A percentile compares a stretch with the other conserved stretches of the same genome.
phyloP scores from a whole-genome alignment of 2,888 invertebrate genomes.

The Sphaerophoria taeniata region DNA sequence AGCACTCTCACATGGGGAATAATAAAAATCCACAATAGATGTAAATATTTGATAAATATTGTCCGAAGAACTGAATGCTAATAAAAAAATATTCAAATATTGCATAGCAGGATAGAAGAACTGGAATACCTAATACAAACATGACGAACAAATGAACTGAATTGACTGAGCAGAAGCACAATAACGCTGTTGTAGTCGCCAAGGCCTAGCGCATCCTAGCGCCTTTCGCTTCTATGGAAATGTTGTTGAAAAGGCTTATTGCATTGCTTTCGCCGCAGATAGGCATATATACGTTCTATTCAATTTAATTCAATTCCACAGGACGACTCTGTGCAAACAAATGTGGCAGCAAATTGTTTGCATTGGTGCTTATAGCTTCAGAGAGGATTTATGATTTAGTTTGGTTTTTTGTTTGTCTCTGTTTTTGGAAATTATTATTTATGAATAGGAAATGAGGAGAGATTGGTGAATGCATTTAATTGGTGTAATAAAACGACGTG shows the following conservation, averaged over 20 bases:
- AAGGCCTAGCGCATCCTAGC: conserved; percentile 31
- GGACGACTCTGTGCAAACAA: conserved; percentile 46
- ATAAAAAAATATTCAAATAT: neutral
- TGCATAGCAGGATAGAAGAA: neutral
- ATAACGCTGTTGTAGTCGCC: conserved; percentile 1
- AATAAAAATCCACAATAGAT: conserved; percentile 56
- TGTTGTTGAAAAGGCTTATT: conserved; percentile 27
- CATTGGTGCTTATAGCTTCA: conserved; percentile 60
- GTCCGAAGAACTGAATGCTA: conserved; percentile 28
- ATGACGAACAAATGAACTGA: conserved; percentile 68
- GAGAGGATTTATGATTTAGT: conserved; percentile 67
- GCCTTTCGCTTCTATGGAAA: conserved; percentile 55
- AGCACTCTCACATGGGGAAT: conserved; percentile 42
- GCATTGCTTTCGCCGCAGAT: neutral
- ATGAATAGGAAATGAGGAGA: conserved; percentile 44
- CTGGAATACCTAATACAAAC: conserved; percentile 51
- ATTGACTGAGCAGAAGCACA: conserved; percentile 56
- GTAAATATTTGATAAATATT: conserved; percentile 63
- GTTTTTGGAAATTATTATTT: conserved; percentile 30
- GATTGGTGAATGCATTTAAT: conserved; percentile 47
- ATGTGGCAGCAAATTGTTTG: conserved; percentile 64
- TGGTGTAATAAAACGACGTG: conserved; percentile 39
- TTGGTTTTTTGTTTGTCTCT: conserved; percentile 45
- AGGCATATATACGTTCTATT: neutral
- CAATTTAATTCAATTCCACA: conserved; percentile 7